Evolutionary conservation across 1,140 invertebrate species (phyloP), one percentile per base, ranked within the genome.

Genomic region (Gonioctena quinquepunctata): DNA sequence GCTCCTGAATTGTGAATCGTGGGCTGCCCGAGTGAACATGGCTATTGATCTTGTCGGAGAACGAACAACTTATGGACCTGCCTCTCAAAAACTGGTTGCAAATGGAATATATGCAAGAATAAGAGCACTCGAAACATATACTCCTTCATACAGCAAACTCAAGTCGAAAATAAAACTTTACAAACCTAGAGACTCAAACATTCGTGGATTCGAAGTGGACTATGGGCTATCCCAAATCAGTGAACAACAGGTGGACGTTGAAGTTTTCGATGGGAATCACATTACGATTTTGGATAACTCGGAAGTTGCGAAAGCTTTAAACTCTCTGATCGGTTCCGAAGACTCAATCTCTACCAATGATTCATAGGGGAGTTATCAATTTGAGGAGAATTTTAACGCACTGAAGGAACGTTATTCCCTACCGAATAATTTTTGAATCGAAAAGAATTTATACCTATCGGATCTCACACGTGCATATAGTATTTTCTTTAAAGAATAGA

Each of bases 181-280:
- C 2, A 88, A 89, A 71, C 90, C 92, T 0, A 87, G 85, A 3
- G 82, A 87, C 19, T 81, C 83, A 1, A 82, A 84, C 1, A 57
- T 87, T 1, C 76, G 86, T 25, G 79, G 84, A 1, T 71, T 86
- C 4, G 85, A 88, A 22, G 86, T 89, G 27, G 89, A 92, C 76
- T 93, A 92, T 79, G 88, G 88, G 28, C 79, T 93, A 0, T 84
- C 87, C 0, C 84, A 87, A 71, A 79, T 85, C 65, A 86, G 85
- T 3, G 83, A 85, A 28, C 78, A 82, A 1, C 81, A 83, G 2
- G 84, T 89, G 0, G 83, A 83, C 1, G 81, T 90, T 0, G 86
- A 86, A 67, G 85, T 85, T 48, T 83, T 90, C 26, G 89, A 90
- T 75, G 92, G 92, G n/a, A 91, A 92, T 80, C 92, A 93, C 74